These are phyloP conservation scores for Tinamus major DNA, from an alignment of 2,797 vertebrate species.

Conservation along the genomic window DNA sequence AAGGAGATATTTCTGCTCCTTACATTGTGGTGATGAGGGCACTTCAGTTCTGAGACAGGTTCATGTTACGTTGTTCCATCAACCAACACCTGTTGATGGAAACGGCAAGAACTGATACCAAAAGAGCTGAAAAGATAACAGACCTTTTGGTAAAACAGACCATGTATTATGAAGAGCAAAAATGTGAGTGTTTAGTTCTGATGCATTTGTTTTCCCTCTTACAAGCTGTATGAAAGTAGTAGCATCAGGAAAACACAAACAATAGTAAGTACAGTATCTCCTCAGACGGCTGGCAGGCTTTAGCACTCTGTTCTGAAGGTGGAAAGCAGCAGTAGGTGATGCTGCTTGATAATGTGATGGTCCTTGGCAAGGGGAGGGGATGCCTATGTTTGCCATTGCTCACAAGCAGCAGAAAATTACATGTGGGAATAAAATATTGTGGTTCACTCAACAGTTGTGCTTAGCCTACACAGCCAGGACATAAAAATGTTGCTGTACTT, in stretches of 20 bases:
- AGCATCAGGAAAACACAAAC: neutral
- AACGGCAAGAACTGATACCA: neutral
- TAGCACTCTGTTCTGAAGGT: neutral
- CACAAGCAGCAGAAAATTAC: neutral
- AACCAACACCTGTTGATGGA: neutral
- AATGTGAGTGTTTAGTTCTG: accelerated
- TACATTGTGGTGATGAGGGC: accelerated
- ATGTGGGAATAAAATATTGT: neutral
- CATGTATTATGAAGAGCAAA: neutral
- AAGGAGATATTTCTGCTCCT: neutral
- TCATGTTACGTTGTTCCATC: neutral
- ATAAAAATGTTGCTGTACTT: neutral
- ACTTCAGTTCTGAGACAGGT: accelerated
- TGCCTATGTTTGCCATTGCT: neutral
- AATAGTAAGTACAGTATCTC: neutral
- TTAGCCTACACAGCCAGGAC: neutral
- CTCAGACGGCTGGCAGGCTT: neutral
- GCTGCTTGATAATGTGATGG: no score
- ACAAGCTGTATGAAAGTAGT: neutral
- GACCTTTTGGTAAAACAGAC: neutral
- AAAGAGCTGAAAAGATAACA: neutral
- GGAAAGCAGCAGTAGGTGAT: neutral
- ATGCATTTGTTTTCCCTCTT: neutral
- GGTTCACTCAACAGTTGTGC: neutral
- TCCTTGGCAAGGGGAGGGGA: neutral